phyloP scores from a whole-genome alignment of 2,888 invertebrate genomes.

The Odontocerum albicorne region DNA sequence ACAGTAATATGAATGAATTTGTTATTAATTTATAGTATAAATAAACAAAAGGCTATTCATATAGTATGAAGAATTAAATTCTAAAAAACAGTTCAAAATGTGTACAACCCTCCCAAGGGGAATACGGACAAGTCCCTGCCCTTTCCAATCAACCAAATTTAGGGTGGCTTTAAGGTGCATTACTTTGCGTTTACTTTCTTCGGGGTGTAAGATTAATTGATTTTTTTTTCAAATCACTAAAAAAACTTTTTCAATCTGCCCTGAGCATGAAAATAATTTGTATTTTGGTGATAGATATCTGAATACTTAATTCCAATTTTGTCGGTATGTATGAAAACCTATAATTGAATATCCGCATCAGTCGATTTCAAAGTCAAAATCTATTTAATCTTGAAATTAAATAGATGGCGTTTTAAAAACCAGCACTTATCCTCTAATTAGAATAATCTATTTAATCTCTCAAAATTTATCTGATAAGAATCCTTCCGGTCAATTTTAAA shows the following conservation, averaged over 20 bases:
- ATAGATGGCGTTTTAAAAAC: too few relatives aligned
- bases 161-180: slow-evolving; percentile 25
- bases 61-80: not conserved
- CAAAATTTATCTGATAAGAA: too few relatives aligned
- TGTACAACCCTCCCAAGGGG: slow-evolving; percentile 1
- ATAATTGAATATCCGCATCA: too few relatives aligned
- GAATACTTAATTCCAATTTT: not conserved
- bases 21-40: too few relatives aligned
- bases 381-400: too few relatives aligned
- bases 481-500: too few relatives aligned
- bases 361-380: too few relatives aligned
- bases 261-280: slow-evolving; percentile 11
- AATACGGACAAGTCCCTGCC: slow-evolving; percentile 8
- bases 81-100: not conserved
- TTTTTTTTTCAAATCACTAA: slow-evolving; percentile 26
- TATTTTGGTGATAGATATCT: not conserved
- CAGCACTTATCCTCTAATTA: too few relatives aligned
- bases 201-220: slow-evolving; percentile 28
- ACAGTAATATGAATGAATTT: too few relatives aligned
- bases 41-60: too few relatives aligned
- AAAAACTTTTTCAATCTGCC: slow-evolving; percentile 19
- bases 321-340: too few relatives aligned
- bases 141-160: slow-evolving; percentile 36
- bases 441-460: too few relatives aligned
- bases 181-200: slow-evolving; percentile 26